Evolutionary conservation across 2,888 invertebrate species (phyloP), one percentile per base, ranked within the genome.

Genomic region (Archaeoteleia sp.): DNA sequence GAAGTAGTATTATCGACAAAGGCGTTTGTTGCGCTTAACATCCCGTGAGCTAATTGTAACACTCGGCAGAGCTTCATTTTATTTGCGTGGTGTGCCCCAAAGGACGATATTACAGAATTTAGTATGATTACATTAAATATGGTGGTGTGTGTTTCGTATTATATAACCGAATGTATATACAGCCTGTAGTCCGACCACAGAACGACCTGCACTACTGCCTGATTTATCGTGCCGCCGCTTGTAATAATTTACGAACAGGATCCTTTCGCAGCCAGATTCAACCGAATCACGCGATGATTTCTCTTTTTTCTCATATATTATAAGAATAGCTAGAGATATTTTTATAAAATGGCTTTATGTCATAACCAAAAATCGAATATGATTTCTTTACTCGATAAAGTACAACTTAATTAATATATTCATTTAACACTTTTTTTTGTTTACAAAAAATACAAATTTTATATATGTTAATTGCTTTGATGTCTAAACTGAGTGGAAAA

Each of bases 211-310:
- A 61, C 67, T 57, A 67, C 67, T 62, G 57, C 51, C 37, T 57
- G 61, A 57, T 67, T 61, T 67, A 67, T 67, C 55, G 51, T 10
- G 25, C 51, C 35, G 35, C 34, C 51, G 61, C 45, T 49, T 35
- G 55, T 61, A 67, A 67, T 51, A 67, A 55, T 67, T 67, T 53
- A 66, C 58, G 42, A 58, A 66, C 66, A 42, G 48, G 48, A 67
- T 57, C 61, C 60, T 67, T 62, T 62, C 67, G 62, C 53, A 62
- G 55, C 67, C 62, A 57, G 67, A 67, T 67, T 67, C 67, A 43
- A 53, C 55, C 55, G 51, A 67, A 67, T 67, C 67, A 61, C 60
- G 55, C 49, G 55, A 57, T 67, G 40, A 51, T 48, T 53, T 32
- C 37, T 51, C 60, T 55, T 67, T 61, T 55, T 49, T 34, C 40